A percentile compares a stretch with the other conserved stretches of the same genome.
Evolutionary conservation across 2,888 invertebrate species (phyloP).

Genomic region (Strigamia maritima): DNA sequence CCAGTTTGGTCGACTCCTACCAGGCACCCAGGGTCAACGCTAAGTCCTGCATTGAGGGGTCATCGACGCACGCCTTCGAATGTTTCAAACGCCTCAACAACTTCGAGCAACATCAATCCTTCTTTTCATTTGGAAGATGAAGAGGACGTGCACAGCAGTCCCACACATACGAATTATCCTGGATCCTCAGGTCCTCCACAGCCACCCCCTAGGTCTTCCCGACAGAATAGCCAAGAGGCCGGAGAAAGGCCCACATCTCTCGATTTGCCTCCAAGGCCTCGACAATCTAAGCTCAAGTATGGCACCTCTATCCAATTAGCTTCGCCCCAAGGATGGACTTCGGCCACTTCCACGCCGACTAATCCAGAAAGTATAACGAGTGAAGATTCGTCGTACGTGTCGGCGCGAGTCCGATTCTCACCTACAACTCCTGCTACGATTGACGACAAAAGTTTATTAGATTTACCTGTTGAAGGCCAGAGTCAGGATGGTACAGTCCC

Average conservation of each 20-base stretch:
- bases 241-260: constrained; percentile 63
- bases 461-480: constrained; percentile 59
- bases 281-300: constrained; percentile 61
- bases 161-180: constrained; percentile 50
- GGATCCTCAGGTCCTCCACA: constrained; percentile 43
- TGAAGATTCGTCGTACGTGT: constrained; percentile 84
- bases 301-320: constrained; percentile 53
- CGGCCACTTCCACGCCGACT: constrained; percentile 68
- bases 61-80: constrained; percentile 78
- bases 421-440: constrained; percentile 66
- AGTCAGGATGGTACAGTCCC: constrained; percentile 59
- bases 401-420: constrained; percentile 76
- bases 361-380: constrained; percentile 79
- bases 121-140: constrained; percentile 64
- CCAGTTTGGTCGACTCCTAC: constrained; percentile 40
- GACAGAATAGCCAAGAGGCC: constrained; percentile 47
- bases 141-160: constrained; percentile 51
- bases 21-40: constrained; percentile 45
- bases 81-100: constrained; percentile 62
- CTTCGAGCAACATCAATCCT: constrained; percentile 60
- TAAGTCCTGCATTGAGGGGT: constrained; percentile 48
- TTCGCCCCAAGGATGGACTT: constrained; percentile 50
- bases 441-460: constrained; percentile 58
- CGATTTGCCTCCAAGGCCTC: constrained; percentile 59
- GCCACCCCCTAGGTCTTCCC: constrained; percentile 46